Base-by-base conservation (phyloP, 2,113 vertebrate genomes). In the Bucco capensis region DNA sequence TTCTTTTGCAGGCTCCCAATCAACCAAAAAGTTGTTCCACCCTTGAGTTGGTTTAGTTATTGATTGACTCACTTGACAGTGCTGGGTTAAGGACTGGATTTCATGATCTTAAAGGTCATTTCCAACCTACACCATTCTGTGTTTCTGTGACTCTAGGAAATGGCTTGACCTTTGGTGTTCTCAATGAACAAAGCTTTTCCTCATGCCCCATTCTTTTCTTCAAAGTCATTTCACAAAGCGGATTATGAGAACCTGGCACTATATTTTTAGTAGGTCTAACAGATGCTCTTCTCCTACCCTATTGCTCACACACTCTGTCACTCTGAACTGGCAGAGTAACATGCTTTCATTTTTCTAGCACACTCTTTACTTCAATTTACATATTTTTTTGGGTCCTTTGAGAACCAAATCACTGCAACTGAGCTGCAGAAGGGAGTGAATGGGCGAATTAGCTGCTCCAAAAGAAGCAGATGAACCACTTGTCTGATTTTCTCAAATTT, bases 401-500 rank as follows among this genome's bases (percentile, higher is more conserved):
- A 96, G 94, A 95, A 96, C 70, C 83, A 96, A 96, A 95, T 96
- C 81, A 65, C 60, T 79, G 94, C 93, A 92, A 95, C 92, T 90
- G 92, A 95, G 74, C 86, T 84, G 86, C 65, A 79, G 74, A 92
- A 91, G 71, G 93, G 71, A 96, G 70, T 96, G 93, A 96, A 96
- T 95, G 94, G 77, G 47, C 4, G 54, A 95, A 96, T 95, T 93
- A 96, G 61, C 77, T 88, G 46, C 77, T 95, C 88, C 86, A 91
- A 95, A 95, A 93, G 94, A 88, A 92, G 83, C 93, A 95, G 93
- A 95, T 95, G 92, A 95, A 95, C 86, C 86, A 94, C 88, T 96
- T 96, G 94, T 94, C 90, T 96, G 92, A 94, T 91, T 96, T 94
- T 92, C 93, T 95, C 83, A 88, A 94, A 94, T 94, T 94, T 96